These are phyloP conservation scores for Tinamus major DNA, from an alignment of 2,797 vertebrate genomes.

Conservation along the genomic window DNA sequence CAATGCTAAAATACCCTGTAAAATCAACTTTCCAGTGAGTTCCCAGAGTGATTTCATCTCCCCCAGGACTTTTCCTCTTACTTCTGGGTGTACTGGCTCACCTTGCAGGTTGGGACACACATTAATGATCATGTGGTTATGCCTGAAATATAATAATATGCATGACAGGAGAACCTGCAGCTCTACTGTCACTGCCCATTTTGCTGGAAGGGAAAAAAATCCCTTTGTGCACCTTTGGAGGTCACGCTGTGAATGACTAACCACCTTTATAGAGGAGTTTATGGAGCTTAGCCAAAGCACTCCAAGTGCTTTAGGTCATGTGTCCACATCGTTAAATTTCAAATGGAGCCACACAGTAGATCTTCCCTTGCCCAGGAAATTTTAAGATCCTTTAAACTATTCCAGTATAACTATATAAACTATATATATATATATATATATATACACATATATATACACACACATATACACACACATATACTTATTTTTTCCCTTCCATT, in stretches of 20 bases:
- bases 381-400: conserved; percentile 1
- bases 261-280: conserved; percentile 15
- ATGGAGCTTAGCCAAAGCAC: conserved; percentile 56
- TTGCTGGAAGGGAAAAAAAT: neutral
- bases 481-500: neutral
- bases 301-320: neutral
- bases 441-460: no score
- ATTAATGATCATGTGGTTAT: conserved; percentile 1
- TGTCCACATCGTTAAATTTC: neutral
- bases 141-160: neutral
- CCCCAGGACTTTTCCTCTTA: neutral
- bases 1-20: neutral
- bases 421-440: neutral
- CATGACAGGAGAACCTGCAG: neutral
- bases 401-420: neutral
- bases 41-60: neutral
- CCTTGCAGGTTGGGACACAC: neutral
- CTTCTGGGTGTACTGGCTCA: conserved; percentile 32
- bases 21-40: neutral
- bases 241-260: conserved; percentile 13
- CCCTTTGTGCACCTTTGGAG: conserved; percentile 56
- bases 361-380: conserved; percentile 17
- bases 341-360: neutral
- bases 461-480: no score
- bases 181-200: conserved; percentile 43